Evolutionary conservation across 2,797 vertebrate species (phyloP), one percentile per base, ranked within the genome.

Genomic region (Hyperoplus immaculatus): DNA sequence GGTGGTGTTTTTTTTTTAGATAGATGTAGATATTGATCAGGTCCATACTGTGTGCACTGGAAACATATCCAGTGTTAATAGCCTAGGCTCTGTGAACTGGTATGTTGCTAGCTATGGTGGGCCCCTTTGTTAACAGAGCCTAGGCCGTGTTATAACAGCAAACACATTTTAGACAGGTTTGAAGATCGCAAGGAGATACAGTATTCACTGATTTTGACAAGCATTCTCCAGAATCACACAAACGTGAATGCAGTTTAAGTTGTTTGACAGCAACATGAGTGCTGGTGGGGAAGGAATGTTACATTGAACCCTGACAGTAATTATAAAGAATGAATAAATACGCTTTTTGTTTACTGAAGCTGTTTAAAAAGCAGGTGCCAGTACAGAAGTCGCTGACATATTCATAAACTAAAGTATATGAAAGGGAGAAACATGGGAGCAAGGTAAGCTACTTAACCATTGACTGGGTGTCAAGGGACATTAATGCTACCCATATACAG

Each of bases 401-500:
- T 75, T 60, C 51, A 58, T 55, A 41, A 69, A 45, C 5, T 41
- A 9, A 39, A 55, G 39, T 14, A 59, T 47, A 15, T 13, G 4
- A 18, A 53, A 62, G 18, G 16, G 55, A 45, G 21, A 53, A 45
- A 29, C 8, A 36, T 18, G 29, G 18, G 45, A 78, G 56, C 51
- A 60, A 53, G 12, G 18, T 55, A 46, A 67, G 57, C 18, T 49
- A 51, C 59, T 62, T 73, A 76, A 12, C 46, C 56, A 55, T 39
- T 56, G 59, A 67, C 60, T n/a, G 9, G 13, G 39, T 54, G 74
- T 76, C 70, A 58, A 55, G 74, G 68, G 63, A 61, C 67, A 75
- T 78, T 83, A 78, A 80, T 55, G 60, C 57, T 41, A 72, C 77
- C 82, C 60, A 63, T 29, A 29, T 29, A 29, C 29, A 29, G 29